Base-by-base conservation (phyloP, 2,113 vertebrate species). In the Neolamprologus kungweensis region DNA sequence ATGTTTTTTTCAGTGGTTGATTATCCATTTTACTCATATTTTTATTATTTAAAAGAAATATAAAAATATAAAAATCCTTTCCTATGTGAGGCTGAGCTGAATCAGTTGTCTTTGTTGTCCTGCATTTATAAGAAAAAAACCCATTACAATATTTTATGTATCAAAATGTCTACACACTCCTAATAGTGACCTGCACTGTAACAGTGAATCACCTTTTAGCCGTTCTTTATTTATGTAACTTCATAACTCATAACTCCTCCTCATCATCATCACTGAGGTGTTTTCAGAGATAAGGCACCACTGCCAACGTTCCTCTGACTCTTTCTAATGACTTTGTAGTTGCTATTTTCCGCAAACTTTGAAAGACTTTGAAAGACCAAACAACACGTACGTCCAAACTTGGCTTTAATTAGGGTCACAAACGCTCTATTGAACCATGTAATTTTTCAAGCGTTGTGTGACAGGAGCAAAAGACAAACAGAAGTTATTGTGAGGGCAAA, bases 301-400 rank as follows among this genome's bases (percentile, higher is more conserved):
- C 86, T 57, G 89, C 68, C 82, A 87, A 63, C 31, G 37, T 81
- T 2, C 40, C 58, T 47, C 78, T 23, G 33, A 9, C 21, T 78
- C 17, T 60, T 47, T 71, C 2, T 80, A 9, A 79, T 80, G 86
- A 89, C 82, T 89, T 84, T 65, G 31, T 19, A 63, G 47, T 85
- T 10, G n/a, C 7, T 33, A 85, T 75, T 91, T 78, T 87, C 42
- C 71, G 12, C 35, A 71, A 91, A 92, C 80, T 89, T 91, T 92
- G 82, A 92, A 94, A 92, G 92, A 92, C 88, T 90, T 91, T 92
- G 80, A 92, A 94, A 91, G 89, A 91, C 88, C 54, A 37, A 85
- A 87, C 80, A 84, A 33, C 85, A 85, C 57, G 65, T 84, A 85
- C 84, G 60, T 83, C 54, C 33, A 28, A 50, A 31, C 84, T 60